These are phyloP conservation scores for Arrhamphus sclerolepis DNA, from an alignment of 2,797 vertebrate species.

Conservation along the genomic window DNA sequence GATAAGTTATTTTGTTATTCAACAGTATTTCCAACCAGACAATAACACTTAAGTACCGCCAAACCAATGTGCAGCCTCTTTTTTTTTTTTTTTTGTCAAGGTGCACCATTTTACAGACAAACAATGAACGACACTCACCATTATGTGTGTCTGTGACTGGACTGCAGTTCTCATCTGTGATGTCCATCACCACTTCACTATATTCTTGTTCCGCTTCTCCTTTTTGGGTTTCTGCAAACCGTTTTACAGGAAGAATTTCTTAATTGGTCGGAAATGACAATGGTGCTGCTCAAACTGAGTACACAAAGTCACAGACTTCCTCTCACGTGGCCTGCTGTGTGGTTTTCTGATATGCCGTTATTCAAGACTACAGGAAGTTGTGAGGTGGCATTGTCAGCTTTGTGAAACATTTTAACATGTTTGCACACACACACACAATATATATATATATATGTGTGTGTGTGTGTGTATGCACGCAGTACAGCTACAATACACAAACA, in stretches of 20 bases:
- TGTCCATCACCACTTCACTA: slow-evolving; percentile 57
- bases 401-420: background rate
- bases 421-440: background rate
- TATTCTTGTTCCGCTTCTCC: slow-evolving; percentile 49
- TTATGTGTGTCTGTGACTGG: background rate
- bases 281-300: slow-evolving; percentile 4
- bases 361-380: slow-evolving; percentile 64
- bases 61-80: background rate
- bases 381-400: background rate
- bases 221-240: slow-evolving; percentile 54
- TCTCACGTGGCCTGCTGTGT: slow-evolving; percentile 60
- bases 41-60: background rate
- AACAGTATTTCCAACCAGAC: background rate
- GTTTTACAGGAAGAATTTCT: slow-evolving; percentile 38
- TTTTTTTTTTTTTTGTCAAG: background rate
- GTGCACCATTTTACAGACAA: background rate
- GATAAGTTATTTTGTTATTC: background rate
- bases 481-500: background rate
- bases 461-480: background rate
- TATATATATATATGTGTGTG: no score
- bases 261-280: background rate
- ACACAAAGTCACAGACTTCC: slow-evolving; percentile 23
- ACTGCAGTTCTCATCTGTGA: slow-evolving; percentile 21
- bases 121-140: slow-evolving; percentile 53
- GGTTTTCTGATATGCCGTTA: slow-evolving; percentile 44